These are phyloP conservation scores for Dromiciops gliroides DNA, from an alignment of 2,113 vertebrate species.

Conservation along the genomic window DNA sequence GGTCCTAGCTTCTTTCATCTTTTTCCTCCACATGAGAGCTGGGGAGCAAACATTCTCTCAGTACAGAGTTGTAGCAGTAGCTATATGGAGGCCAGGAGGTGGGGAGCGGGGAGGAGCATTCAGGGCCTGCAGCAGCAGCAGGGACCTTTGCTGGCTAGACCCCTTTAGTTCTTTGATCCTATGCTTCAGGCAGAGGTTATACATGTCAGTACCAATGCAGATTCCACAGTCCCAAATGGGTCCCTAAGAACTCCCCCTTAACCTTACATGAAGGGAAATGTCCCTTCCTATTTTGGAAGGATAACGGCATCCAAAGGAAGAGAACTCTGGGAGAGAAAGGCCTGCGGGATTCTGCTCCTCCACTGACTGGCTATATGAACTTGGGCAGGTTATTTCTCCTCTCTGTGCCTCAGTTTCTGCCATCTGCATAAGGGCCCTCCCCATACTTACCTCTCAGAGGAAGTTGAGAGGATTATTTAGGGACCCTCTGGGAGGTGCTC, in stretches of 20 bases:
- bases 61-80: background rate
- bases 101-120: background rate
- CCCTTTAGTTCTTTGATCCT: background rate
- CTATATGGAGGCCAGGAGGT: background rate
- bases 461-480: background rate
- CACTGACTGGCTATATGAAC: constrained; percentile 5
- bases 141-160: background rate
- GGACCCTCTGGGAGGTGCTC: background rate
- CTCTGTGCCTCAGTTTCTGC: constrained; percentile 32
- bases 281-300: background rate
- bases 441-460: background rate
- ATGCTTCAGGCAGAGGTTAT: background rate
- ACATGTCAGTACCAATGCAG: background rate
- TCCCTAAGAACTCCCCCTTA: background rate
- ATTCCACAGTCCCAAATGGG: background rate
- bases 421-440: background rate
- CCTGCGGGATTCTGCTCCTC: background rate
- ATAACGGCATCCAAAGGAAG: background rate
- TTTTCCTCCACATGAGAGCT: background rate
- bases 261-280: background rate
- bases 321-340: background rate
- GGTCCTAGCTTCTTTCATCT: background rate
- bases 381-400: background rate
- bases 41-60: background rate
- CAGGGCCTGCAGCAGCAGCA: background rate